Percentiles rank a stretch among this genome's conserved stretches.
These are phyloP conservation scores for Acipenser ruthenus DNA, from an alignment of 2,797 vertebrate species.

Conservation along the genomic window DNA sequence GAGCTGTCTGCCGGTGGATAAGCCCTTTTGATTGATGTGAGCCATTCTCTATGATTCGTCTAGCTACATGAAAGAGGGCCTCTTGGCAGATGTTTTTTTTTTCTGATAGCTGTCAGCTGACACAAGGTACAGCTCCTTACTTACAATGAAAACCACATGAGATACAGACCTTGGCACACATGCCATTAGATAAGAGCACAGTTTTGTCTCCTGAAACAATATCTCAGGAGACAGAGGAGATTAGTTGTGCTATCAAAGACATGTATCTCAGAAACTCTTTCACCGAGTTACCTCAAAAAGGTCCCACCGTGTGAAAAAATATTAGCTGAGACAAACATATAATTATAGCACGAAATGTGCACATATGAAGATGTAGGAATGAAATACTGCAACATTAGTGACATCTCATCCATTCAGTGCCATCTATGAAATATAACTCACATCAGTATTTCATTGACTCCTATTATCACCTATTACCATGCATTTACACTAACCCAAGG, in stretches of 20 bases:
- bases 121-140: conserved; percentile 14
- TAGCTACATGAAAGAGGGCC: conserved; percentile 13
- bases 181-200: not conserved
- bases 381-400: no score
- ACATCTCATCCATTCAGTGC: no score
- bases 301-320: not conserved
- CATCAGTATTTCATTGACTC: no score
- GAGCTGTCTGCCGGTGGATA: not conserved
- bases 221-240: not conserved
- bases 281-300: not conserved
- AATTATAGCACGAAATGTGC: no score
- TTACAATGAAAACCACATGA: conserved; percentile 13
- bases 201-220: not conserved
- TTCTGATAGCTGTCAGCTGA: conserved; percentile 19
- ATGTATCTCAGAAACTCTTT: not conserved
- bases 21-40: conserved; percentile 12
- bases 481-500: no score
- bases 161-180: not conserved
- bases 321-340: not conserved
- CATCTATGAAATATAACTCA: no score
- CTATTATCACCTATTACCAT: no score
- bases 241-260: not conserved
- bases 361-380: no score
- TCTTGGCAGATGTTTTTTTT: not conserved
- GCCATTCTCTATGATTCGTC: conserved; percentile 2